A percentile compares a stretch with the other conserved stretches of the same genome.
Evolutionary conservation across 2,113 vertebrate species (phyloP).

Genomic region (Serilophus lunatus): DNA sequence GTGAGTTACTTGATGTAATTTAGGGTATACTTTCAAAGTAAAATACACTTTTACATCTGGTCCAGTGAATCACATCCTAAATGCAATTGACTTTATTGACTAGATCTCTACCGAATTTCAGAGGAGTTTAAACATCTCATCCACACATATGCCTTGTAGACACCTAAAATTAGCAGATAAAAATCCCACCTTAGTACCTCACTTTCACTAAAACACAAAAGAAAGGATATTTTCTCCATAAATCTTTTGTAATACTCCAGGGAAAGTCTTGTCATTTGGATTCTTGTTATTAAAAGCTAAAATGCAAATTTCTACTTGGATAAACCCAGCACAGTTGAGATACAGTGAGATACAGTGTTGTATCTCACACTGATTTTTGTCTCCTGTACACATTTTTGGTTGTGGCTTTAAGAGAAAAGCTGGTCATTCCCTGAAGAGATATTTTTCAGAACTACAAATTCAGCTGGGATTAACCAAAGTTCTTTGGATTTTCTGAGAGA

Average conservation of each 20-base stretch:
- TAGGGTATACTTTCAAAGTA: background rate
- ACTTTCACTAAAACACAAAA: background rate
- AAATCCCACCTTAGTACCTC: background rate
- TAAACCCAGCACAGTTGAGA: too few species aligned
- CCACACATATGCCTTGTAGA: background rate
- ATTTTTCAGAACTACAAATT: background rate
- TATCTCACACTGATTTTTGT: background rate
- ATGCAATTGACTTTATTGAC: background rate
- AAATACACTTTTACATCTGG: background rate
- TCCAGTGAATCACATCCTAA: background rate
- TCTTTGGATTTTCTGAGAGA: background rate
- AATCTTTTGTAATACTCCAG: background rate
- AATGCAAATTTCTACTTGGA: background rate
- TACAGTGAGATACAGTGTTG: too few species aligned
- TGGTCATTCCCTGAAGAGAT: background rate
- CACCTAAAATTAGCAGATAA: background rate
- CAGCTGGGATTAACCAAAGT: background rate
- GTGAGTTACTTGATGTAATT: background rate
- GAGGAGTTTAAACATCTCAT: background rate
- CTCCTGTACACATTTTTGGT: background rate
- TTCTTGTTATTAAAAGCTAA: background rate
- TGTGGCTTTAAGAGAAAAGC: background rate
- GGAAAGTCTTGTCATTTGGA: background rate
- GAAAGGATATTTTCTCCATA: background rate
- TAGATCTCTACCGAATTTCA: background rate